Base-by-base conservation (phyloP, 2,797 vertebrate species). In the Halcyon leucocephala region DNA sequence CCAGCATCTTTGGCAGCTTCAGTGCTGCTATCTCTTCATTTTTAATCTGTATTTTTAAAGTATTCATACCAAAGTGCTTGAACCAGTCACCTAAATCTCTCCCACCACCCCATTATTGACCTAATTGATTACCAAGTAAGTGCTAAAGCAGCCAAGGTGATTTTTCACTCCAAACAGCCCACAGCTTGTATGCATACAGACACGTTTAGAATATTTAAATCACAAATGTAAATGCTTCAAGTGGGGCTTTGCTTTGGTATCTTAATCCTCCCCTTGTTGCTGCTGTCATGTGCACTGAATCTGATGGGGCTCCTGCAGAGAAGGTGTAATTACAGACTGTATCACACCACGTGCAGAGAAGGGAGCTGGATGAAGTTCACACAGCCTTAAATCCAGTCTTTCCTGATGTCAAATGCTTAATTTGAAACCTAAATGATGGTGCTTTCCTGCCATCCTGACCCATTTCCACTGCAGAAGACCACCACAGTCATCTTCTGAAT, bases 331-430 rank as follows among this genome's bases (percentile, higher is more conserved):
- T 57, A 39, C 46, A 69, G 86, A 25, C 72, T 60, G 1, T 3
- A 5, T 18, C 65, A 6, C 28, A n/a, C 37, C 70, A 29, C 1
- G 0, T 31, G 57, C 49, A 83, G 72, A 16, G 18, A 37, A 70
- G 26, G 48, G 52, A 83, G 49, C 14, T 35, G 39, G 48, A 9
- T 44, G 37, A 70, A 46, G 70, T 42, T 64, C 16, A 1, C 67
- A 33, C 14, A 29, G 73, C 44, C 61, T 41, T 25, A 33, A 88
- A 79, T 69, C n/a, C 13, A 2, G 25, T 26, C 44, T 18, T 71
- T 52, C 25, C 26, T 14, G 6, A 10, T 13, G 37, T 0, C 5
- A 0, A 46, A 24, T 1, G 0, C 7, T 33, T 17, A 7, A 17
- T 44, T 37, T 4, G 1, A 48, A 49, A 8, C 25, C 20, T 18